Conservation (phyloP, 1,140 invertebrate species). For the Maconellicoccus hirsutus region DNA sequence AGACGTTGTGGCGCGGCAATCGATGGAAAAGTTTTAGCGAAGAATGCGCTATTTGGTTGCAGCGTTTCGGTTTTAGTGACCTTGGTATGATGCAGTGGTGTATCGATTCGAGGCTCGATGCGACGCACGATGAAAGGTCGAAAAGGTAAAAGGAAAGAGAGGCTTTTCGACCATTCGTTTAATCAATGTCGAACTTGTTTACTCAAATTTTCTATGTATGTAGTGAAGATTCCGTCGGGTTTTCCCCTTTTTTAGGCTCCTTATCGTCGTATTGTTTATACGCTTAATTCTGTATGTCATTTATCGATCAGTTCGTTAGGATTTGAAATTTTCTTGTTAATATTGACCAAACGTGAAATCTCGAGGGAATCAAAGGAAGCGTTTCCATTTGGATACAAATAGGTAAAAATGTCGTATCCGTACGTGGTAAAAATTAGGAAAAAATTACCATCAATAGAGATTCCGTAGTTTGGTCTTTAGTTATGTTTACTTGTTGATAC, state of each 20-base stretch:
- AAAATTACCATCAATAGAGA: too few species aligned
- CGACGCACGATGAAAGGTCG: too few species aligned
- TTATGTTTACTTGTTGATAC: too few species aligned
- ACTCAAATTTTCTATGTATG: neutral
- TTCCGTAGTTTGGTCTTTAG: too few species aligned
- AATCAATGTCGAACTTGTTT: neutral
- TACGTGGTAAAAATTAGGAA: too few species aligned
- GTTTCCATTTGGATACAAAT: too few species aligned
- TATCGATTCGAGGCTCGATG: too few species aligned
- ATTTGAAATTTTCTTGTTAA: neutral
- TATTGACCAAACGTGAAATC: neutral
- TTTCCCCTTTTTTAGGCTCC: neutral
- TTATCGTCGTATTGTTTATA: neutral
- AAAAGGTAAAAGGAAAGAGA: neutral
- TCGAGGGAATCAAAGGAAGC: neutral
- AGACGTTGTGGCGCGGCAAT: neutral
- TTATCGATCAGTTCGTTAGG: neutral
- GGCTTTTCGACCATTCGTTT: neutral
- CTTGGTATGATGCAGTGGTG: neutral
- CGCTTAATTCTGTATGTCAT: neutral
- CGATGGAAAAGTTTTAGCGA: too few species aligned
- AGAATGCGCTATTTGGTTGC: neutral
- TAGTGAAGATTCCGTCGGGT: neutral
- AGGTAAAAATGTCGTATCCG: neutral
- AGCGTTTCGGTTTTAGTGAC: too few species aligned